Evolutionary conservation across 2,888 invertebrate genomes (phyloP).

Genomic region (Cybosia mesomella): DNA sequence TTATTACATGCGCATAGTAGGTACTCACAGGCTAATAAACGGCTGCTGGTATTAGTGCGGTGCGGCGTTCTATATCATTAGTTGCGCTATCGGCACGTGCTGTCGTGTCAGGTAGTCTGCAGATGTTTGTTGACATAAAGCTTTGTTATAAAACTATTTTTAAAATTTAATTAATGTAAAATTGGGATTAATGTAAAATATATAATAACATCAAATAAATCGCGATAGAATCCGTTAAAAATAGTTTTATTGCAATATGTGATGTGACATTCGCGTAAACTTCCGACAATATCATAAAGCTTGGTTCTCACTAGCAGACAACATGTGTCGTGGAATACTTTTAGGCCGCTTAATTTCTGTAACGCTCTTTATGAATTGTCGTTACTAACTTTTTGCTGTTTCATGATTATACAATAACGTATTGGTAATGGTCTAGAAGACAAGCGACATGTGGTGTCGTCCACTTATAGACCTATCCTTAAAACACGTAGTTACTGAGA

Average conservation of each 20-base stretch:
- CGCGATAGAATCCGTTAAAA: too few species aligned
- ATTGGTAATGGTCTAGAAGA: too few species aligned
- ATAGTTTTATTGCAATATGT: too few species aligned
- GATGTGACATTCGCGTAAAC: too few species aligned
- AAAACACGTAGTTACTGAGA: too few species aligned
- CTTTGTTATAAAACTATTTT: too few species aligned
- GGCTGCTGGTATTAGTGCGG: constrained; percentile 56
- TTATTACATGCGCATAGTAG: constrained; percentile 59
- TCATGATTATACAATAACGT: neutral
- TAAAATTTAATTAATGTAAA: too few species aligned
- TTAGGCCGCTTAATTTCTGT: neutral
- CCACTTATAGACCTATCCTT: too few species aligned
- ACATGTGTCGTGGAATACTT: neutral
- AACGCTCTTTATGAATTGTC: neutral
- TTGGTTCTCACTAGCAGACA: neutral
- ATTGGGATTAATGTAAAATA: too few species aligned
- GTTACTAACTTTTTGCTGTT: neutral
- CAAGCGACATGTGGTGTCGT: too few species aligned
- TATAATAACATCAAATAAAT: too few species aligned
- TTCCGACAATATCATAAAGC: too few species aligned
- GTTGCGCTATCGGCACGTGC: constrained; percentile 64
- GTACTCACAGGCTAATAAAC: constrained; percentile 59
- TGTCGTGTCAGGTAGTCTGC: constrained; percentile 48
- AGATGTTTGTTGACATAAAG: constrained; percentile 2
- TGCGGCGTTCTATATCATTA: constrained; percentile 65